Evolutionary conservation across 2,888 invertebrate genomes (phyloP).

Genomic region (Drosophila buzzatii): DNA sequence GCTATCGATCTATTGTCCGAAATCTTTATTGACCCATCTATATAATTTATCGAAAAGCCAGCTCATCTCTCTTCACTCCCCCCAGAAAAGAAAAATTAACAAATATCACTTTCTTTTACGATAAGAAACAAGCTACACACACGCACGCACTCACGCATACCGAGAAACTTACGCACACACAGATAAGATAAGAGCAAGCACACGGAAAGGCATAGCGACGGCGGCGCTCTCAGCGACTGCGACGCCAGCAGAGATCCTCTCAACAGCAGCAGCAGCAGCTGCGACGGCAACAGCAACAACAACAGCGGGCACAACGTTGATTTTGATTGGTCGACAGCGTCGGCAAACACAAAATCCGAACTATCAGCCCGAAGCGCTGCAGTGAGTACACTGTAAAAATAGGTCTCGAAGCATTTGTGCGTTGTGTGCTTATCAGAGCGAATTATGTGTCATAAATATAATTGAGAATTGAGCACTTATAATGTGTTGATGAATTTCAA

Average conservation of each 20-base stretch:
- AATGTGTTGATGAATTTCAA: background rate
- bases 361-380: constrained; percentile 63
- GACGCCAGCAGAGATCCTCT: constrained; percentile 41
- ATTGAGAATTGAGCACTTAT: background rate
- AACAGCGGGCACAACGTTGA: constrained; percentile 32
- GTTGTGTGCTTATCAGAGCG: background rate
- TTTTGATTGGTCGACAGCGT: constrained; percentile 73
- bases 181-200: constrained; percentile 33
- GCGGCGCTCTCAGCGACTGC: constrained; percentile 37
- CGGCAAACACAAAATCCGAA: constrained; percentile 59
- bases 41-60: constrained; percentile 16
- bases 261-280: constrained; percentile 25
- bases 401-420: background rate
- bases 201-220: constrained; percentile 27
- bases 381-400: constrained; percentile 59
- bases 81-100: background rate
- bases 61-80: constrained; percentile 6
- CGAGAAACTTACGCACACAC: constrained; percentile 11
- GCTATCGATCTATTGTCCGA: constrained; percentile 6
- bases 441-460: constrained; percentile 2
- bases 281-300: constrained; percentile 21
- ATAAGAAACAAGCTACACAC: constrained; percentile 47
- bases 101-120: constrained; percentile 65
- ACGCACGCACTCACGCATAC: constrained; percentile 17
- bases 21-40: constrained; percentile 18